phyloP scores from a whole-genome alignment of 1,140 invertebrate species.

The Limonius californicus region DNA sequence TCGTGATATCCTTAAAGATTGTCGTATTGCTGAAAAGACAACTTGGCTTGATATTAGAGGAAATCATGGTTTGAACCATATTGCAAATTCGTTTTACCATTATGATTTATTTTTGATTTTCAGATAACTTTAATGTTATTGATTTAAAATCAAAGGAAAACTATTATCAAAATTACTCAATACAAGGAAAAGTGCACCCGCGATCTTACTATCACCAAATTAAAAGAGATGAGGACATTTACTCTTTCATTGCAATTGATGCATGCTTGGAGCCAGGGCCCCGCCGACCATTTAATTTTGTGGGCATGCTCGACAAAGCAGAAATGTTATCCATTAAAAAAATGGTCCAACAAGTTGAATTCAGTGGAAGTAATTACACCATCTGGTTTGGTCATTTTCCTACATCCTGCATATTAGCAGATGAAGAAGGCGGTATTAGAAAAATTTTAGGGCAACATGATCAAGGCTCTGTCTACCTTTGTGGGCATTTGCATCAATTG shows the following conservation, averaged over 20 bases:
- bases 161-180: slow-evolving; percentile 76
- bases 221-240: slow-evolving; percentile 54
- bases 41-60: slow-evolving; percentile 89
- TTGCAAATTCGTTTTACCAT: no score
- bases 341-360: slow-evolving; percentile 51
- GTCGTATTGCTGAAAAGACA: slow-evolving; percentile 64
- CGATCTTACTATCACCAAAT: slow-evolving; percentile 75
- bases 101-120: not conserved
- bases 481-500: slow-evolving; percentile 87
- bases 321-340: slow-evolving; percentile 55
- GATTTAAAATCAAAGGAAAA: slow-evolving; percentile 66
- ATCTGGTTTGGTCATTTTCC: slow-evolving; percentile 94
- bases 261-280: slow-evolving; percentile 85
- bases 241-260: slow-evolving; percentile 83
- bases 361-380: slow-evolving; percentile 56
- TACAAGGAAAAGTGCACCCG: slow-evolving; percentile 66
- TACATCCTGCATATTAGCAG: slow-evolving; percentile 76
- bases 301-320: slow-evolving; percentile 66
- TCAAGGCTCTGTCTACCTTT: slow-evolving; percentile 71
- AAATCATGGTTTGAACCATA: slow-evolving; percentile 79
- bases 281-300: slow-evolving; percentile 87
- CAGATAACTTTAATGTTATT: slow-evolving; percentile 89
- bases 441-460: slow-evolving; percentile 53
- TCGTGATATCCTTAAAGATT: slow-evolving; percentile 64
- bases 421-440: slow-evolving; percentile 54